Base-by-base conservation (phyloP, 2,113 vertebrate species). In the Chaetorhynchus papuensis region DNA sequence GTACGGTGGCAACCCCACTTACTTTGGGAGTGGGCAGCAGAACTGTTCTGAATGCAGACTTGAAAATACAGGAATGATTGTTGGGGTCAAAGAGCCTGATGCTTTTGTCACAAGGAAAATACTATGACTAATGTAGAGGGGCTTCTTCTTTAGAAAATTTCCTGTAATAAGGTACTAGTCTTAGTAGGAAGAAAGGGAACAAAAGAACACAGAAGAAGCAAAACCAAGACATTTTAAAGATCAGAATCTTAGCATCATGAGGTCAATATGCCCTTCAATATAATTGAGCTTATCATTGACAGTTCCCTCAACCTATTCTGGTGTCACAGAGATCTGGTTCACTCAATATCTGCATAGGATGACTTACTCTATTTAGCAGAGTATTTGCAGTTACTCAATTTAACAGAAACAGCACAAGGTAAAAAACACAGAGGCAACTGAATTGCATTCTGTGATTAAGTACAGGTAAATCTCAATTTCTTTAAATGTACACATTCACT, bases 201-300 rank as follows among this genome's bases (percentile, higher is more conserved):
- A 50, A 70, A 78, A 71, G 39, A 82, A 53, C 50, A 81, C 3
- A 23, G 30, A 60, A 89, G 68, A 87, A 71, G 1, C 3, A 41
- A 96, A 68, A 24, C 10, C 33, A 70, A 69, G 69, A 44, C 5
- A 59, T 77, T 90, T 91, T 71, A 77, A 89, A 93, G 61, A 75
- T 94, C 72, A 90, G 84, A 88, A 70, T 85, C 78, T 94, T 54
- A 68, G 57, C 89, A 86, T 65, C 56, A 27, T 27, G 61, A 71
- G 68, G 89, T 96, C 94, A 96, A 90, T 96, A 83, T 75, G 60
- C 13, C 39, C 77, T 96, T 94, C 94, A 56, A 75, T 94, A 93
- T 71, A 83, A 91, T 82, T 65, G 71, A 96, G 72, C 42, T 87
- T 69, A 72, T 30, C 54, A 90, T 37, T 87, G 79, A 94, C 80